phyloP scores from a whole-genome alignment of 2,797 vertebrate genomes.

The Thalassophryne amazonica region DNA sequence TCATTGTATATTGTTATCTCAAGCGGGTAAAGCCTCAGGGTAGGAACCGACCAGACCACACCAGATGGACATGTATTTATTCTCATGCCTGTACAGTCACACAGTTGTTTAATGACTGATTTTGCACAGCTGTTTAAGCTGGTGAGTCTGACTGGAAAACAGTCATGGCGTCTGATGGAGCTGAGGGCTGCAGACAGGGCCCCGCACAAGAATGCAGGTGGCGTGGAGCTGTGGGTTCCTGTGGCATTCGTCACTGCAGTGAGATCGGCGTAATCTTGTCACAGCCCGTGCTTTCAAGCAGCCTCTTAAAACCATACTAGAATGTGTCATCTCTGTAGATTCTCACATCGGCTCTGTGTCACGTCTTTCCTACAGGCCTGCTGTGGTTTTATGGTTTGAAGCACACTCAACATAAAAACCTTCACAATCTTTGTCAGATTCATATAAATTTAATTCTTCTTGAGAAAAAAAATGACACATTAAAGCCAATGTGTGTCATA shows the following conservation, averaged over 20 bases:
- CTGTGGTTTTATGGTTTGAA: constrained; percentile 34
- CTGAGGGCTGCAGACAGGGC: constrained; percentile 37
- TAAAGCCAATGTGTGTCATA: too few relatives aligned
- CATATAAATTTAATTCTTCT: not conserved
- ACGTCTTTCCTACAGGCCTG: constrained; percentile 34
- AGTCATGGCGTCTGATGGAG: constrained; percentile 66
- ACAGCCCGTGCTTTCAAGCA: constrained; percentile 40
- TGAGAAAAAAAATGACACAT: too few relatives aligned
- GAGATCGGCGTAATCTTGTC: constrained; percentile 47
- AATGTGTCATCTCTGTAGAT: constrained; percentile 65
- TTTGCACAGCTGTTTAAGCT: constrained; percentile 28
- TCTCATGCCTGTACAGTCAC: constrained; percentile 22
- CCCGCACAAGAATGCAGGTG: constrained; percentile 66
- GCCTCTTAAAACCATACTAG: constrained; percentile 66
- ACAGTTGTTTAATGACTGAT: constrained; percentile 32
- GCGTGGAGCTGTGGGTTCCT: constrained; percentile 53
- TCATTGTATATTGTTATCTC: constrained; percentile 36
- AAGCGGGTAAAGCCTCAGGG: constrained; percentile 10
- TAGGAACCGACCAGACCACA: constrained; percentile 31
- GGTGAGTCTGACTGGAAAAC: constrained; percentile 30
- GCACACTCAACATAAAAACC: constrained; percentile 11
- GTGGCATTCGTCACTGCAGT: constrained; percentile 62
- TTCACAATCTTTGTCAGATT: constrained; percentile 19
- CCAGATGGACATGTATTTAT: constrained; percentile 36
- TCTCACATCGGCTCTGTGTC: constrained; percentile 58